These are phyloP conservation scores for Nephrotoma flavescens DNA, from an alignment of 2,888 invertebrate species.

Conservation along the genomic window DNA sequence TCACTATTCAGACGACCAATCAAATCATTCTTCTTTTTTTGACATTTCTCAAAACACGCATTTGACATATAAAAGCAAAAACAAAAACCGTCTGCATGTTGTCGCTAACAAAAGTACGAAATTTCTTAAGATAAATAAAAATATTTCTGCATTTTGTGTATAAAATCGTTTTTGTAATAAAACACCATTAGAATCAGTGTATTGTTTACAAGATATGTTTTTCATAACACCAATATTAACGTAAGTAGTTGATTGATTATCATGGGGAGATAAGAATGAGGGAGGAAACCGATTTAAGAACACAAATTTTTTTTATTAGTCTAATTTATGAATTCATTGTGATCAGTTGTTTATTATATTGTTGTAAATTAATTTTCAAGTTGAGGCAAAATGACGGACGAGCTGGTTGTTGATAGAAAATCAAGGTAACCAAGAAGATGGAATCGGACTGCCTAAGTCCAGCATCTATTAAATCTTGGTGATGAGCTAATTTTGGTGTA, in stretches of 20 bases:
- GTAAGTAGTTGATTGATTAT: neutral
- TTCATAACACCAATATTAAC: neutral
- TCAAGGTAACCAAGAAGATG: neutral
- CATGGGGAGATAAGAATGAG: neutral
- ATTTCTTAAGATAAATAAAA: neutral
- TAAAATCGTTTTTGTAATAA: neutral
- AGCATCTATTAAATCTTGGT: too few species aligned
- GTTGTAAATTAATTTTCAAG: neutral
- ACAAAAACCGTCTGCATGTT: neutral
- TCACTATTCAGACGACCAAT: neutral
- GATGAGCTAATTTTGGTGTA: too few species aligned
- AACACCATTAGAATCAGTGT: neutral
- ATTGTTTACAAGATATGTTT: neutral
- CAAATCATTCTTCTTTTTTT: neutral
- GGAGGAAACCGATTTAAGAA: neutral
- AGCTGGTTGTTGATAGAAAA: neutral
- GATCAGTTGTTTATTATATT: neutral
- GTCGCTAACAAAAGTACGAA: neutral
- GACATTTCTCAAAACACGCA: neutral
- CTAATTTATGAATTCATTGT: neutral
- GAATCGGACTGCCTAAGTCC: too few species aligned
- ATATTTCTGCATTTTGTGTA: neutral
- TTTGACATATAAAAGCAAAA: neutral
- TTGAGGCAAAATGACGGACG: neutral
- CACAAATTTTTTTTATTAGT: neutral